Evolutionary conservation across 2,888 invertebrate genomes (phyloP), one percentile per base, ranked within the genome.

Genomic region (Uloborus plumipes): DNA sequence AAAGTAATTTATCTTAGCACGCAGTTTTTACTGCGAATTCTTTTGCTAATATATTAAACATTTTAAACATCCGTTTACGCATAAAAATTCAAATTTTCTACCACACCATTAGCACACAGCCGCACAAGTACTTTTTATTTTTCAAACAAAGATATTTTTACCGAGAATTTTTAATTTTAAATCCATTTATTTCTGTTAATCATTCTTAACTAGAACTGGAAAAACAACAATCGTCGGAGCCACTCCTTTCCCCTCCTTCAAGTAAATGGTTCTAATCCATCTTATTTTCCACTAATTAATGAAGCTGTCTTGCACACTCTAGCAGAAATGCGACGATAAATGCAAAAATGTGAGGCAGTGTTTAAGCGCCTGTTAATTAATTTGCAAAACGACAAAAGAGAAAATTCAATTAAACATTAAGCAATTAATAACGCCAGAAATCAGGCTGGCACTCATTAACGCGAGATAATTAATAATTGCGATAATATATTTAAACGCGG

Each of bases 251-350:
- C 3, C 39, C 39, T 9, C 39, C 39, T 39, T 39, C 1, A 39
- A 39, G 55, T 20, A 55, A 20, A 18, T 66, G 64, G 49, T 65
- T 49, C 22, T 20, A 70, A 81, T 81, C 58, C 47, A 70, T 81
- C 80, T 81, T 81, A 74, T 64, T 81, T 81, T 64, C 31, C 74
- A 59, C 74, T 81, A 74, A 81, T 81, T 81, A 81, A 81, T 81
- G 80, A 65, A 81, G 80, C 70, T 74, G 80, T 81, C 69, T 50
- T 64, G 26, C 20, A 18, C 39, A 58, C 20, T 51, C 62, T 58
- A 69, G 64, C 64, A 47, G 55, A 59, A 61, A 74, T 49, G 18
- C 72, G 49, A 50, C 26, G 50, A 69, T 53, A 50, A 26, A 26
- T 49, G 62, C 61, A 80, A 79, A 79, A 79, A 79, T 76, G 69